A percentile compares a stretch with the other conserved stretches of the same genome.
These are phyloP conservation scores for Siniperca knerii DNA, from an alignment of 2,113 vertebrate genomes.

Conservation along the genomic window DNA sequence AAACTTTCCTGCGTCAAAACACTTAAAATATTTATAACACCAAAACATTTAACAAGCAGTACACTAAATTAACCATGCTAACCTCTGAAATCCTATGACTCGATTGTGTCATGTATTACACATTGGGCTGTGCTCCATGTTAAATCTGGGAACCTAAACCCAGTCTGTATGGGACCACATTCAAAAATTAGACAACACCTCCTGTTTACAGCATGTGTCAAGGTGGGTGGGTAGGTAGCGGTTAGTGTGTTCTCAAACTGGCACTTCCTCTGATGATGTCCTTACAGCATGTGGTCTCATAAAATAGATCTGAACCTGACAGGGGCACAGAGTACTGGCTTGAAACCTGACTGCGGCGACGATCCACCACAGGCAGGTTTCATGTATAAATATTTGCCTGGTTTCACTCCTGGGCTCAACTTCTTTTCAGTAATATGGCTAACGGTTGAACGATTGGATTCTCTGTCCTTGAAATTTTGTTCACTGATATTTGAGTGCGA, in stretches of 20 bases:
- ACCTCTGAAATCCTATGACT: conserved; percentile 4
- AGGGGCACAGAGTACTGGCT: neutral
- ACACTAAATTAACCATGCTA: neutral
- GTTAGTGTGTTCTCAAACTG: conserved; percentile 24
- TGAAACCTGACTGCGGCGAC: conserved; percentile 37
- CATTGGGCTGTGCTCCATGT: neutral
- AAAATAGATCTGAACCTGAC: neutral
- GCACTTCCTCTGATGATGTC: conserved; percentile 16
- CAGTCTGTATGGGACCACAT: neutral
- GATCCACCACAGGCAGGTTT: conserved; percentile 36
- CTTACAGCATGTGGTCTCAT: neutral
- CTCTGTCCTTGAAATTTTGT: neutral
- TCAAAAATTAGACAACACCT: conserved; percentile 51
- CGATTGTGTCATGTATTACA: neutral
- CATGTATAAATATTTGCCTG: neutral
- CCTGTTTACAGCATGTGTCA: conserved; percentile 50
- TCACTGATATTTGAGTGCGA: neutral
- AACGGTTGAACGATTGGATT: neutral
- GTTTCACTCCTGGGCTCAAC: neutral
- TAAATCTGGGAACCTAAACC: neutral
- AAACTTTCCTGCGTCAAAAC: conserved; percentile 2
- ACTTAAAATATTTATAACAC: neutral
- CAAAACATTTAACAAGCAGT: conserved; percentile 6
- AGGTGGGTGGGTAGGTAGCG: neutral
- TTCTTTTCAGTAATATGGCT: neutral